Percentiles rank a stretch among this genome's conserved stretches.
These are phyloP conservation scores for Falcunculus frontatus DNA, from an alignment of 2,113 vertebrate genomes.

Conservation along the genomic window DNA sequence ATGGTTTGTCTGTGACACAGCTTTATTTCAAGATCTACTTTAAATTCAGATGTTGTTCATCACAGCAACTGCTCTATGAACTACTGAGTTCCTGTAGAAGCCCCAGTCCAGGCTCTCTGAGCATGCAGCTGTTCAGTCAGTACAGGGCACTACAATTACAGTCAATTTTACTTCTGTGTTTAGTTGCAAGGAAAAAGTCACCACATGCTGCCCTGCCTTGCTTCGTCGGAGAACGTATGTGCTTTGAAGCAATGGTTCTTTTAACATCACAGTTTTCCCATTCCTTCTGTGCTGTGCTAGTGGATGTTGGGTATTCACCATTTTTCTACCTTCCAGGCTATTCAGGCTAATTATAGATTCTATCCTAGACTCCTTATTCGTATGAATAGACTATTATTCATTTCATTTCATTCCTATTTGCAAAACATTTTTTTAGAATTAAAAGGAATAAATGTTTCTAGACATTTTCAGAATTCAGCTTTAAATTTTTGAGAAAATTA, in stretches of 20 bases:
- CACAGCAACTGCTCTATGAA: not conserved
- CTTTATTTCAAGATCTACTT: not conserved
- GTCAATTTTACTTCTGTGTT: not conserved
- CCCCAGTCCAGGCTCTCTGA: not conserved
- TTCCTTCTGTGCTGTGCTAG: not conserved
- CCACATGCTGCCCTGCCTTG: not conserved
- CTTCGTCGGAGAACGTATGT: fast-evolving
- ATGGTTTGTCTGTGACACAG: not conserved
- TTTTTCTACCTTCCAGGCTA: not conserved
- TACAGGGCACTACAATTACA: not conserved
- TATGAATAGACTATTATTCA: not conserved
- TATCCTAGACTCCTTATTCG: not conserved
- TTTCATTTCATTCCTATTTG: not conserved
- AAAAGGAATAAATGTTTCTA: not conserved
- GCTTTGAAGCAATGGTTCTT: not conserved
- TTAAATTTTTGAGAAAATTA: not conserved
- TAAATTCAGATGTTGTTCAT: not conserved
- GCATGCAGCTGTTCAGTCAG: not conserved
- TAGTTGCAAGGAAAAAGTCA: not conserved
- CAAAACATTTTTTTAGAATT: not conserved
- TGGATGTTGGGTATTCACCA: not conserved
- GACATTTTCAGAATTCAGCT: not conserved
- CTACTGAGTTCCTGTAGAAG: not conserved
- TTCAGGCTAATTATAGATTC: not conserved
- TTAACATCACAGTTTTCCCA: not conserved